phyloP scores from a whole-genome alignment of 1,140 invertebrate genomes.

The Brachionus angularis region DNA sequence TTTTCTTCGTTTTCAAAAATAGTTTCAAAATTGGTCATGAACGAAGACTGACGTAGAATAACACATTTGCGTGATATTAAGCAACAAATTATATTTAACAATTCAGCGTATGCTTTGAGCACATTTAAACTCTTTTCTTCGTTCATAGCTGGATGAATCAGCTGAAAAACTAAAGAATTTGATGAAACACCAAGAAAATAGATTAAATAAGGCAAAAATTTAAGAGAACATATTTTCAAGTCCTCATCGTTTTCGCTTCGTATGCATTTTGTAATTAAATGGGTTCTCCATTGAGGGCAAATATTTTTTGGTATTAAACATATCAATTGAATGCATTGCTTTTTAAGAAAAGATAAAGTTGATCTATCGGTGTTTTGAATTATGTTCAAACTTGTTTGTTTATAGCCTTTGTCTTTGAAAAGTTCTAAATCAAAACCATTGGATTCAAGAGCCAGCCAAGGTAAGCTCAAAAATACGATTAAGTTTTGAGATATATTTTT shows the following conservation, averaged over 20 bases:
- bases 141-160: slow-evolving; percentile 26
- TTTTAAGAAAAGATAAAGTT: slow-evolving; percentile 1
- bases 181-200: slow-evolving; percentile 24
- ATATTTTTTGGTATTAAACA: slow-evolving; percentile 33
- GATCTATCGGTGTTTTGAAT: slow-evolving; percentile 27
- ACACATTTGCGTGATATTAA: slow-evolving; percentile 25
- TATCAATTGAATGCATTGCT: background rate
- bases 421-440: slow-evolving; percentile 13
- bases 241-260: slow-evolving; percentile 1
- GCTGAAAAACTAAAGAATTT: slow-evolving; percentile 25
- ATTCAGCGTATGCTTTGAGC: background rate
- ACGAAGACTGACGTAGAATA: background rate
- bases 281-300: slow-evolving; percentile 27
- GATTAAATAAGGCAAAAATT: slow-evolving; percentile 32
- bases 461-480: slow-evolving; percentile 30
- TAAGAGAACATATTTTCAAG: background rate
- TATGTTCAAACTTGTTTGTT: slow-evolving; percentile 13
- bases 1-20: background rate
- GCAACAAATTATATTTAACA: slow-evolving; percentile 11
- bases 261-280: slow-evolving; percentile 28
- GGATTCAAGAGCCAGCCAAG: slow-evolving; percentile 21
- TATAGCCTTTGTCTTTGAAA: slow-evolving; percentile 25
- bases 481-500: background rate
- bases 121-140: slow-evolving; percentile 35
- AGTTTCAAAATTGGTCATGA: background rate